These are phyloP conservation scores for Aplodontia rufa DNA, from an alignment of 2,113 vertebrate genomes.

Conservation along the genomic window DNA sequence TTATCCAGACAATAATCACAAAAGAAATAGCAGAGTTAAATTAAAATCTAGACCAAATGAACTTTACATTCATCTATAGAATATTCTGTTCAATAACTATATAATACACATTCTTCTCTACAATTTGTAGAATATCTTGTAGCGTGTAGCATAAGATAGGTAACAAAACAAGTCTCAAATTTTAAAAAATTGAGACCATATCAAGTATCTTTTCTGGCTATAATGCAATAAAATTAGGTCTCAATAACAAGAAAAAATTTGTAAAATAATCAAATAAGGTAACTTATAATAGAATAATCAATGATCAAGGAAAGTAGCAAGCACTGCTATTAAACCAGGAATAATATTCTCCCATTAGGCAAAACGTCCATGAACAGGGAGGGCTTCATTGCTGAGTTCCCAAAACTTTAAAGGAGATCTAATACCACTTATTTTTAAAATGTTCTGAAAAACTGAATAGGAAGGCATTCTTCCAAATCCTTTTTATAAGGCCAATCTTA, in stretches of 20 bases:
- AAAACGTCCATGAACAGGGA: not conserved
- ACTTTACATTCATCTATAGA: not conserved
- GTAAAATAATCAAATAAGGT: not conserved
- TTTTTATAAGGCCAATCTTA: not conserved
- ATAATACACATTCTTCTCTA: not conserved
- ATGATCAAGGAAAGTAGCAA: not conserved
- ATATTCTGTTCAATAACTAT: not conserved
- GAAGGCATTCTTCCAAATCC: not conserved
- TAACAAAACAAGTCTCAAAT: too few relatives aligned
- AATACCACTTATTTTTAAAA: not conserved
- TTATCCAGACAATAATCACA: not conserved
- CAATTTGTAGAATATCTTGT: not conserved
- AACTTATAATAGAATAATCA: not conserved
- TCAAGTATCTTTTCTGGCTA: not conserved
- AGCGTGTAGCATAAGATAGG: not conserved
- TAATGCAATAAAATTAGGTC: not conserved
- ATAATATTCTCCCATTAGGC: not conserved
- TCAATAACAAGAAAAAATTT: not conserved
- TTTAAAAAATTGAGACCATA: not conserved
- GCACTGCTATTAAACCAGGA: not conserved
- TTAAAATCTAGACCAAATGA: too few relatives aligned
- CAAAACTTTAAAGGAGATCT: not conserved
- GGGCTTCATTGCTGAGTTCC: not conserved
- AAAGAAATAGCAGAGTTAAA: not conserved
- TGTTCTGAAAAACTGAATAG: not conserved